Evolutionary conservation across 35 echinoderm and acorn worm species (phyloP).

Genomic region (Lytechinus variegatus): DNA sequence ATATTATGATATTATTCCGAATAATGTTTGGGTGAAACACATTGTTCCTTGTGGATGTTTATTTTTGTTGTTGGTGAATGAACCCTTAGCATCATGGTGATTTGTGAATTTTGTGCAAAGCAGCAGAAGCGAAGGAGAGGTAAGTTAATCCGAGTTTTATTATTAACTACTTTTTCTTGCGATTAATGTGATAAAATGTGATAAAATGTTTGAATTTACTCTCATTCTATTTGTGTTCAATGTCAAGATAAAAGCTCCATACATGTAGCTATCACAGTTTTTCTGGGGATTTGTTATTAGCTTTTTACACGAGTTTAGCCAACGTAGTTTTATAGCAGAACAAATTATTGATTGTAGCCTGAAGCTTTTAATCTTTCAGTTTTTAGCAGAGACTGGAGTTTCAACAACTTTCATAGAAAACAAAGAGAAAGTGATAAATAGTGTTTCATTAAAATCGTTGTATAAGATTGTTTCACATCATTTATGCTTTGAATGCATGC

Average conservation of each 20-base stretch:
- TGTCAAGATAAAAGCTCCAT: background rate
- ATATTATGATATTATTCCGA: background rate
- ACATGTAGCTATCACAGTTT: background rate
- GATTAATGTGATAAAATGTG: too few species aligned
- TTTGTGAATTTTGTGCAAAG: slow-evolving; percentile 36
- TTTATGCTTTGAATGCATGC: too few species aligned
- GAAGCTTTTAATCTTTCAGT: too few species aligned
- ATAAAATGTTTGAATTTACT: too few species aligned
- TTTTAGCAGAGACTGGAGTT: background rate
- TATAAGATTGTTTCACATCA: background rate
- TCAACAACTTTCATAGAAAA: background rate
- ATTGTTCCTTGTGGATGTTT: background rate
- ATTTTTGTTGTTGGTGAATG: background rate
- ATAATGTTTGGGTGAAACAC: background rate
- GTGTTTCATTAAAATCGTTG: background rate
- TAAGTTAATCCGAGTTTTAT: background rate
- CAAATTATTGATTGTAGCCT: too few species aligned
- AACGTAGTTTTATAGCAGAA: too few species aligned
- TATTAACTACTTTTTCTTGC: background rate
- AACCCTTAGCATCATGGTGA: background rate
- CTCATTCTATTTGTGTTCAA: too few species aligned
- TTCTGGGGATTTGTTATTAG: background rate
- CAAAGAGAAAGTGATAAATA: too few species aligned
- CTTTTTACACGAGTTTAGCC: too few species aligned
- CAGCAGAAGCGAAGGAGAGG: slow-evolving; percentile 22